Percentiles rank a stretch among this genome's conserved stretches.
Evolutionary conservation across 1,140 invertebrate species (phyloP).

Genomic region (Papilio polytes): DNA sequence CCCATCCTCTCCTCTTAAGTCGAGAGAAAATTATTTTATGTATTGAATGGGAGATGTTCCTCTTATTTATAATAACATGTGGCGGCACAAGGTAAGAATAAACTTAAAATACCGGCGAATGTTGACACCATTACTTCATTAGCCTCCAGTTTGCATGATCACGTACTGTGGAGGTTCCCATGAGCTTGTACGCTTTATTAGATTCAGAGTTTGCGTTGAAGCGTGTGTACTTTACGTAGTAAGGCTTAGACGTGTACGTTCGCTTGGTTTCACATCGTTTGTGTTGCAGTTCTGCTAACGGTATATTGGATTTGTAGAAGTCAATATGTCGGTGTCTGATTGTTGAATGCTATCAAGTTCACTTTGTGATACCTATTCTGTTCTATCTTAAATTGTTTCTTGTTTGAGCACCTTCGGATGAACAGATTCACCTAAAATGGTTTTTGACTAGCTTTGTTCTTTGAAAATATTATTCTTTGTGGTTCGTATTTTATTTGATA

Average conservation of each 20-base stretch:
- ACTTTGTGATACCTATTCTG: background rate
- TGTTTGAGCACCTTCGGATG: background rate
- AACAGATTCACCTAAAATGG: too few species aligned
- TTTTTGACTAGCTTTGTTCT: too few species aligned
- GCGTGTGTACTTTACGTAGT: slow-evolving; percentile 10
- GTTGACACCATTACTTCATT: slow-evolving; percentile 23
- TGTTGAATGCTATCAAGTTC: slow-evolving; percentile 5
- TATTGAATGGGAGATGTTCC: too few species aligned
- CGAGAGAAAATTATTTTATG: too few species aligned
- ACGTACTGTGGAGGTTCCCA: slow-evolving; percentile 15
- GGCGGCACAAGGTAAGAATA: background rate
- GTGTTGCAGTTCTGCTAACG: background rate
- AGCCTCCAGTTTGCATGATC: slow-evolving; percentile 9
- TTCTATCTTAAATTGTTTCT: background rate
- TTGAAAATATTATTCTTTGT: too few species aligned
- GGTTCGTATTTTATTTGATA: background rate
- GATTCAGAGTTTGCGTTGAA: slow-evolving; percentile 16
- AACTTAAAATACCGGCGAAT: background rate
- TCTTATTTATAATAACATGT: too few species aligned
- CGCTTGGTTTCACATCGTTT: slow-evolving; percentile 13
- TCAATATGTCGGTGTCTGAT: slow-evolving; percentile 21
- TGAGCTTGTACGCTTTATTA: slow-evolving; percentile 8
- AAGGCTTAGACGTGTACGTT: slow-evolving; percentile 9
- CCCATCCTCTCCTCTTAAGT: too few species aligned
- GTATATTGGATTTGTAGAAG: slow-evolving; percentile 18